These are phyloP conservation scores for Trissolcus japonicus DNA, from an alignment of 2,888 invertebrate species.

Conservation along the genomic window DNA sequence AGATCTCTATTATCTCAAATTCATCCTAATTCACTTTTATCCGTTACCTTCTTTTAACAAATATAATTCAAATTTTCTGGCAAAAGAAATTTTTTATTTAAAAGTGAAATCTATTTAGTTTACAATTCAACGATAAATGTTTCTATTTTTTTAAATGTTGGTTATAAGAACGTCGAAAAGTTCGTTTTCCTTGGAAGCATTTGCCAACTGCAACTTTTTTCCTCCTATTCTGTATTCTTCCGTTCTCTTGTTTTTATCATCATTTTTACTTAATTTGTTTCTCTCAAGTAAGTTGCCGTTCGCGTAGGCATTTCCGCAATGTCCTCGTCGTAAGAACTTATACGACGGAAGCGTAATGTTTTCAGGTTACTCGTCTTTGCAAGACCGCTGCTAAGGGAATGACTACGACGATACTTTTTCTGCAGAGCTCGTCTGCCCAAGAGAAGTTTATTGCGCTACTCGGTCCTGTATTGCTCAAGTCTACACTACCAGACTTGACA, in stretches of 20 bases:
- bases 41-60: neutral
- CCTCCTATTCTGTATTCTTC: slow-evolving; percentile 25
- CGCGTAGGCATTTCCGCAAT: slow-evolving; percentile 61
- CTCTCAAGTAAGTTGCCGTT: slow-evolving; percentile 59
- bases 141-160: neutral
- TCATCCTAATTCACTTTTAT: neutral
- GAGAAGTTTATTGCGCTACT: slow-evolving; percentile 63
- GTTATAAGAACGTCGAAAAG: slow-evolving; percentile 12
- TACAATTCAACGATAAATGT: neutral
- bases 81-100: neutral
- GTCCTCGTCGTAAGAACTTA: slow-evolving; percentile 60
- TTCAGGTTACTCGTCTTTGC: slow-evolving; percentile 58
- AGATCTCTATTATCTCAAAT: neutral
- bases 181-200: slow-evolving; percentile 10
- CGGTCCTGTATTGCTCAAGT: slow-evolving; percentile 24
- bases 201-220: slow-evolving; percentile 54
- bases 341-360: slow-evolving; percentile 63
- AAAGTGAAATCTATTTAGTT: neutral
- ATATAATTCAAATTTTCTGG: neutral
- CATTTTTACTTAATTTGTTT: slow-evolving; percentile 50
- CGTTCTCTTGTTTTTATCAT: slow-evolving; percentile 31
- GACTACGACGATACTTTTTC: slow-evolving; percentile 51
- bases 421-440: slow-evolving; percentile 48
- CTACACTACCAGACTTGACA: slow-evolving; percentile 2
- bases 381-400: slow-evolving; percentile 41